These are phyloP conservation scores for Synanthedon formicaeformis DNA, from an alignment of 2,888 invertebrate genomes.

Conservation along the genomic window DNA sequence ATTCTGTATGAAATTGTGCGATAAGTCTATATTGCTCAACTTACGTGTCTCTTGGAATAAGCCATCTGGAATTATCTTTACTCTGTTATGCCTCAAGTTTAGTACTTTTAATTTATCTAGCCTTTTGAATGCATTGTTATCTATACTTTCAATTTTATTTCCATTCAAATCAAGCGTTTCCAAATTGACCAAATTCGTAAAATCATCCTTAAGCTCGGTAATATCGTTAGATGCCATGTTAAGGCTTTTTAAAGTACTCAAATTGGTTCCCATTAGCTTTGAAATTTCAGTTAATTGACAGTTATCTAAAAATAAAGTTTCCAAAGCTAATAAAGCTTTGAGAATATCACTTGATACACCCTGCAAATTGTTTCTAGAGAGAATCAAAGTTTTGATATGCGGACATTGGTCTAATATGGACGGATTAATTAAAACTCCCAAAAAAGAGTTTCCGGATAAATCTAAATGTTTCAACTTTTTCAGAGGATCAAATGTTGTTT, in stretches of 20 bases:
- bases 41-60: conserved; percentile 31
- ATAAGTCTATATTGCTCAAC: conserved; percentile 35
- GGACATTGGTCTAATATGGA: conserved; percentile 24
- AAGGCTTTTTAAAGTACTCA: conserved; percentile 35
- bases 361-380: conserved; percentile 37
- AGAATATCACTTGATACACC: conserved; percentile 24
- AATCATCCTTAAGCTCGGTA: conserved; percentile 19
- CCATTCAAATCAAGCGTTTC: conserved; percentile 35
- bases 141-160: conserved; percentile 34
- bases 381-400: conserved; percentile 27
- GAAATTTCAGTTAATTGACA: conserved; percentile 38
- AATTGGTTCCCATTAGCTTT: conserved; percentile 20
- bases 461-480: conserved; percentile 28
- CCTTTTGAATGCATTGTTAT: conserved; percentile 29
- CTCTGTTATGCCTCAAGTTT: conserved; percentile 32
- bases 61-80: conserved; percentile 31
- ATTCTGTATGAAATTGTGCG: conserved; percentile 35
- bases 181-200: conserved; percentile 30
- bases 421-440: conserved; percentile 23
- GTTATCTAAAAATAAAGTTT: conserved; percentile 27
- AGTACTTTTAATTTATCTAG: conserved; percentile 35
- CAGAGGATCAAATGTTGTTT: conserved; percentile 31
- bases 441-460: conserved; percentile 29
- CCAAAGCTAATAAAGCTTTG: conserved; percentile 19
- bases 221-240: conserved; percentile 40